Conservation (phyloP, 2,113 vertebrate species). For the Calidris pugnax region DNA sequence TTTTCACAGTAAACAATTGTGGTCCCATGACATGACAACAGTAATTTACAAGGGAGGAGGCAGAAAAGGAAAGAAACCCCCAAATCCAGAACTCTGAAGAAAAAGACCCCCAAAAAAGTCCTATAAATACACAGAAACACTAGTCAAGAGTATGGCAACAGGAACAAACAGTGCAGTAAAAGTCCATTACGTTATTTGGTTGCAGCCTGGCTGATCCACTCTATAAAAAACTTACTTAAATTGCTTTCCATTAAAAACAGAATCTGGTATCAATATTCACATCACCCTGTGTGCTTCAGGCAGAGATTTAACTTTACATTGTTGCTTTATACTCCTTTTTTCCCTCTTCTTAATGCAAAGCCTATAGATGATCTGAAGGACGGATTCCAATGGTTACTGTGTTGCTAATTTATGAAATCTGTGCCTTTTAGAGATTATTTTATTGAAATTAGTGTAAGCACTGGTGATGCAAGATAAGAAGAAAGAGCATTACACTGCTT, state of each 20-base stretch:
- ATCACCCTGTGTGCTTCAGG: conserved; percentile 41
- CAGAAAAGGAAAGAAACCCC: conserved; percentile 7
- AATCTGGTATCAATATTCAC: conserved; percentile 29
- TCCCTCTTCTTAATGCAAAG: not conserved
- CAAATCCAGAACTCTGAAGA: not conserved
- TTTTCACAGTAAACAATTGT: conserved; percentile 86
- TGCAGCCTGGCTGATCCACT: not conserved
- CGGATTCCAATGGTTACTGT: not conserved
- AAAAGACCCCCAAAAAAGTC: conserved; percentile 4
- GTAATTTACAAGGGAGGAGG: conserved; percentile 30
- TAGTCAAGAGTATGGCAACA: not conserved
- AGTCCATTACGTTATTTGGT: not conserved
- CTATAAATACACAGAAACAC: not conserved
- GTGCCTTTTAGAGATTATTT: conserved; percentile 71
- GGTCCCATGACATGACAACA: conserved; percentile 68
- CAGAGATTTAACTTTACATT: conserved; percentile 44
- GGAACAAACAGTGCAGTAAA: not conserved
- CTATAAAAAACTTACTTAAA: conserved; percentile 29
- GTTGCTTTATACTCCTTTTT: conserved; percentile 13
- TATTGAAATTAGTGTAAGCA: conserved; percentile 67
- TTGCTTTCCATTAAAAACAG: conserved; percentile 36
- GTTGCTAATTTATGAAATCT: conserved; percentile 64
- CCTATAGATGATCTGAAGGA: conserved; percentile 44
- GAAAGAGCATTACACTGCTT: conserved; percentile 55
- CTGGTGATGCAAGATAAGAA: conserved; percentile 73